phyloP scores from a whole-genome alignment of 2,113 vertebrate genomes.

The Todiramphus chloris region DNA sequence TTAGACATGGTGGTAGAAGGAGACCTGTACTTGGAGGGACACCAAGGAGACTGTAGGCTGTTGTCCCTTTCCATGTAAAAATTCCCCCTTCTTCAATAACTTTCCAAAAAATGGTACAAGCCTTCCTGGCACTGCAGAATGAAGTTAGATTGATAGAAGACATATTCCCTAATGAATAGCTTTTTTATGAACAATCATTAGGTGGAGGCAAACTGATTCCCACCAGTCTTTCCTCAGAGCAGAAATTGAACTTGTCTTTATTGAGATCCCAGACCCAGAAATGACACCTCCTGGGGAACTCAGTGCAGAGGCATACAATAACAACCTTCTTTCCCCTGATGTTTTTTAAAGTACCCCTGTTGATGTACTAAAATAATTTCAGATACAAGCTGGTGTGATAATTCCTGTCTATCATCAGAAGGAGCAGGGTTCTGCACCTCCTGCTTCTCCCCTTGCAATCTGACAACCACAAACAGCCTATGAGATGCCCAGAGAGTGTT shows the following conservation, averaged over 20 bases:
- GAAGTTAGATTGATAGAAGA: background rate
- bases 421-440: background rate
- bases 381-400: background rate
- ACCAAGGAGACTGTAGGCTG: background rate
- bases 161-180: background rate
- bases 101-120: background rate
- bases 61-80: background rate
- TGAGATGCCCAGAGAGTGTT: rapidly evolving
- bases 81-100: background rate
- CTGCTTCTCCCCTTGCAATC: background rate
- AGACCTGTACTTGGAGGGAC: background rate
- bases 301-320: background rate
- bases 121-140: background rate
- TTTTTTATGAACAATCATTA: background rate
- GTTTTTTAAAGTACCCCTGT: background rate
- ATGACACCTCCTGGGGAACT: background rate
- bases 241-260: background rate
- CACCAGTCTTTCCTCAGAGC: background rate
- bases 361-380: background rate
- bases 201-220: background rate
- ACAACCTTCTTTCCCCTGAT: background rate
- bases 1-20: background rate
- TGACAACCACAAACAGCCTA: rapidly evolving
- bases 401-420: background rate
- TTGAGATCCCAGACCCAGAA: background rate